A percentile compares a stretch with the other conserved stretches of the same genome.
Conservation (phyloP, 2,797 vertebrate genomes). For the Enteromius treurensis region DNA sequence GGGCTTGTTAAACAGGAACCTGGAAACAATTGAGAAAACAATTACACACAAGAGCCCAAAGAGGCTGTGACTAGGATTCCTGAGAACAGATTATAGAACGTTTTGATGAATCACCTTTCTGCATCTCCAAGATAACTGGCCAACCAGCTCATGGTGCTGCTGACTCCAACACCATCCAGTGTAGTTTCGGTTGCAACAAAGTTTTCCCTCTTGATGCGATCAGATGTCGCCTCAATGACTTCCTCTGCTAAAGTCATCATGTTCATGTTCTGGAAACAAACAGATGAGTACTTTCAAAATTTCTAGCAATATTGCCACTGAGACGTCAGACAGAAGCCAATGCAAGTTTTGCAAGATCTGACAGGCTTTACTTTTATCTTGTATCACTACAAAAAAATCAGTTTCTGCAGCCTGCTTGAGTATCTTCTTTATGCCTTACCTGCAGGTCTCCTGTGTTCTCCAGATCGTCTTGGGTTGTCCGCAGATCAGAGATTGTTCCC, state of each 20-base stretch:
- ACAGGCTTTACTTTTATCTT: neutral
- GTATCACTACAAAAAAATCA: neutral
- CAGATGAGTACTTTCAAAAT: neutral
- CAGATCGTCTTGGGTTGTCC: constrained; percentile 82
- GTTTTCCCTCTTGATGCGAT: constrained; percentile 89
- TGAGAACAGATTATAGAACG: neutral
- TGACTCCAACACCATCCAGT: constrained; percentile 78
- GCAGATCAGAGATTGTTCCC: constrained; percentile 89
- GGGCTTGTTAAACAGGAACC: constrained; percentile 87
- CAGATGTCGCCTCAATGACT: constrained; percentile 91
- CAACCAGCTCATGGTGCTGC: constrained; percentile 92
- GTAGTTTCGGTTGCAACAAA: constrained; percentile 81
- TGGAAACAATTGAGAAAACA: constrained; percentile 58
- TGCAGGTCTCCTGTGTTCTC: constrained; percentile 91
- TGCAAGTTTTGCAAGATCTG: neutral
- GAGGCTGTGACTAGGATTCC: neutral
- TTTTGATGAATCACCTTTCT: constrained; percentile 79
- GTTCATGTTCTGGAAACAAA: constrained; percentile 81
- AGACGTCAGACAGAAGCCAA: neutral
- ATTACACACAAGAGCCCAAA: neutral
- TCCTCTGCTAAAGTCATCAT: constrained; percentile 95
- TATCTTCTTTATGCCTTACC: constrained; percentile 73
- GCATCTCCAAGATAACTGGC: constrained; percentile 94
- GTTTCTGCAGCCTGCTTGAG: neutral
- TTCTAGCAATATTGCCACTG: neutral